These are phyloP conservation scores for Pseudorectes ferrugineus DNA, from an alignment of 2,113 vertebrate species.

Conservation along the genomic window DNA sequence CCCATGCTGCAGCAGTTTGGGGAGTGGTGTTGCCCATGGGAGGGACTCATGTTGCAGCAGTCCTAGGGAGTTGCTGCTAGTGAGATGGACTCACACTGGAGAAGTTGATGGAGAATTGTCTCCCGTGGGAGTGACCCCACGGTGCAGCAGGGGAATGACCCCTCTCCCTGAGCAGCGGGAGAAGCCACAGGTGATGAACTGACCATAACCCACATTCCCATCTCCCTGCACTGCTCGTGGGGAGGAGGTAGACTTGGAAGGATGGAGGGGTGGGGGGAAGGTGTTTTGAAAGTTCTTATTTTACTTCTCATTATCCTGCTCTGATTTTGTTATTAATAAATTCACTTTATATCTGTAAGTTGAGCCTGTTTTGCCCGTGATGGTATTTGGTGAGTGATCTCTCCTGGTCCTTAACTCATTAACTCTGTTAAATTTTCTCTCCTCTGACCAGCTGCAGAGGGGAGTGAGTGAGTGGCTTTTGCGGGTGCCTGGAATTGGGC, in stretches of 20 bases:
- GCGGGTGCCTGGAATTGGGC: fast-evolving
- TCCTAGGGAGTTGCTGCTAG: no score
- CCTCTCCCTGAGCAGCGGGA: no score
- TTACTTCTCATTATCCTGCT: not conserved
- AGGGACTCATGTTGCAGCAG: not conserved
- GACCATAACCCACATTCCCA: not conserved
- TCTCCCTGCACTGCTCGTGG: not conserved
- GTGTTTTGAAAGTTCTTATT: not conserved
- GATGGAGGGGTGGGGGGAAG: not conserved
- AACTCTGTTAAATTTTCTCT: not conserved
- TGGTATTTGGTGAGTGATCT: not conserved
- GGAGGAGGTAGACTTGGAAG: not conserved
- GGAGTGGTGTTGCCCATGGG: not conserved
- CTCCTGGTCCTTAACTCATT: not conserved
- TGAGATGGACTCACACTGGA: not conserved
- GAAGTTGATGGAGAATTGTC: fast-evolving
- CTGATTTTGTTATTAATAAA: not conserved
- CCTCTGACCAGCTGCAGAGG: not conserved
- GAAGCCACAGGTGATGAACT: not conserved
- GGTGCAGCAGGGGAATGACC: not conserved
- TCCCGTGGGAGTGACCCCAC: not conserved
- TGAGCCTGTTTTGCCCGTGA: not conserved
- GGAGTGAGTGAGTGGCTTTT: not conserved
- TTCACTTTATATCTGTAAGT: not conserved
- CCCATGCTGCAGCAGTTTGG: fast-evolving